Evolutionary conservation across 2,113 vertebrate species (phyloP).

Genomic region (Xiphophorus maculatus): DNA sequence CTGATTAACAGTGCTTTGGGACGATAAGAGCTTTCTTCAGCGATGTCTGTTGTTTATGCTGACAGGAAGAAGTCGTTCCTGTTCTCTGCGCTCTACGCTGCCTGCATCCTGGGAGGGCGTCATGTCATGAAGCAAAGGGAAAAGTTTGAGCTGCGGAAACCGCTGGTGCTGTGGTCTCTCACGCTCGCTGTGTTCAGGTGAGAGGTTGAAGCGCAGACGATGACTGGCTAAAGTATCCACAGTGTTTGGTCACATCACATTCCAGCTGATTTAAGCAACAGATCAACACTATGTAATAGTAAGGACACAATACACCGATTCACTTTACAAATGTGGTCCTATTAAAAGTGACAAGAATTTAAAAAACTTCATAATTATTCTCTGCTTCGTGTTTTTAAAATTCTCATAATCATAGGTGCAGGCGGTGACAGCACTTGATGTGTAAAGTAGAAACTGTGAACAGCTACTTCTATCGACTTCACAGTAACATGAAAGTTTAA

Average conservation of each 20-base stretch:
- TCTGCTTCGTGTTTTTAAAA: too few species aligned
- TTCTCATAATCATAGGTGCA: too few species aligned
- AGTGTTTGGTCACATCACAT: too few species aligned
- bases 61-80: conserved; percentile 99
- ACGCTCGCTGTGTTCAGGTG: conserved; percentile 97
- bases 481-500: not conserved
- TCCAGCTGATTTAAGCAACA: not conserved
- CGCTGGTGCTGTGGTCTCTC: conserved; percentile 97
- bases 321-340: too few species aligned
- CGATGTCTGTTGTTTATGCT: conserved; percentile 49
- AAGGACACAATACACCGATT: not conserved
- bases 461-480: not conserved
- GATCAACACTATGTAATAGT: not conserved
- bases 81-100: conserved; percentile 94
- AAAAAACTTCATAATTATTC: too few species aligned
- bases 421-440: too few species aligned
- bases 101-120: conserved; percentile 95
- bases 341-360: too few species aligned
- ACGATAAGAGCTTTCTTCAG: too few species aligned
- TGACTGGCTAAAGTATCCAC: too few species aligned
- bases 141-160: conserved; percentile 98
- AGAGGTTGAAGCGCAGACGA: not conserved
- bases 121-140: conserved; percentile 98
- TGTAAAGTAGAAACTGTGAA: not conserved
- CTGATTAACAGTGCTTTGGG: too few species aligned